These are phyloP conservation scores for Porites cylindrica DNA, from an alignment of 92 coral and sea anemone genomes.

Conservation along the genomic window DNA sequence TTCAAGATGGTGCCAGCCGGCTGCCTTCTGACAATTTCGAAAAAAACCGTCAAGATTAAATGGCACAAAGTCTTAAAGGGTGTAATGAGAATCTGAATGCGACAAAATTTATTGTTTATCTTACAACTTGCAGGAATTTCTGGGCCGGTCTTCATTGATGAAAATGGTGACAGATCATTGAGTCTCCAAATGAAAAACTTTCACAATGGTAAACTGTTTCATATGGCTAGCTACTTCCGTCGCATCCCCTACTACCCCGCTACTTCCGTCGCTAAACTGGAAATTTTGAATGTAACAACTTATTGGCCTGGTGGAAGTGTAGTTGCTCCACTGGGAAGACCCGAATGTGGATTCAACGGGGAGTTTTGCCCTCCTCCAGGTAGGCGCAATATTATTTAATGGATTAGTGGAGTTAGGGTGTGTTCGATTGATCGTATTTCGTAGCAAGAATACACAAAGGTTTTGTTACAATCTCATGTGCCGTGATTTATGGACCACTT, in stretches of 20 bases:
- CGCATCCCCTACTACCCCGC: too few species aligned
- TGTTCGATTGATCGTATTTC: too few species aligned
- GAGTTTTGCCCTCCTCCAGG: conserved; percentile 78
- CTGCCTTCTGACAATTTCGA: too few species aligned
- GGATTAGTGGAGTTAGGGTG: too few species aligned
- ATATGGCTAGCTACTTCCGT: conserved; percentile 60
- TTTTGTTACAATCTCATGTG: too few species aligned
- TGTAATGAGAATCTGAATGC: too few species aligned
- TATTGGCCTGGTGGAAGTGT: conserved; percentile 83
- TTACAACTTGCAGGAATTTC: conserved; percentile 52
- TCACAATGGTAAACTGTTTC: conserved; percentile 47
- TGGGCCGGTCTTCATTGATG: conserved; percentile 68
- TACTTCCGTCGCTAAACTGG: conserved; percentile 50
- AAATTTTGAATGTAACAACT: conserved; percentile 24
- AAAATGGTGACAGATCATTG: conserved; percentile 69
- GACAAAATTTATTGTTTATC: neutral
- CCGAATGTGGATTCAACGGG: conserved; percentile 77
- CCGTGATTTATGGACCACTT: too few species aligned
- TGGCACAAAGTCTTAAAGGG: too few species aligned
- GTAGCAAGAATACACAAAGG: too few species aligned
- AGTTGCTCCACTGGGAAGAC: conserved; percentile 76
- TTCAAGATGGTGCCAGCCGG: too few species aligned
- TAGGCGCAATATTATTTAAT: neutral
- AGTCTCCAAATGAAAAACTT: conserved; percentile 67
- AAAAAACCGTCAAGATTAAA: too few species aligned